These are phyloP conservation scores for Amphipoea lucens DNA, from an alignment of 2,888 invertebrate genomes.

Conservation along the genomic window DNA sequence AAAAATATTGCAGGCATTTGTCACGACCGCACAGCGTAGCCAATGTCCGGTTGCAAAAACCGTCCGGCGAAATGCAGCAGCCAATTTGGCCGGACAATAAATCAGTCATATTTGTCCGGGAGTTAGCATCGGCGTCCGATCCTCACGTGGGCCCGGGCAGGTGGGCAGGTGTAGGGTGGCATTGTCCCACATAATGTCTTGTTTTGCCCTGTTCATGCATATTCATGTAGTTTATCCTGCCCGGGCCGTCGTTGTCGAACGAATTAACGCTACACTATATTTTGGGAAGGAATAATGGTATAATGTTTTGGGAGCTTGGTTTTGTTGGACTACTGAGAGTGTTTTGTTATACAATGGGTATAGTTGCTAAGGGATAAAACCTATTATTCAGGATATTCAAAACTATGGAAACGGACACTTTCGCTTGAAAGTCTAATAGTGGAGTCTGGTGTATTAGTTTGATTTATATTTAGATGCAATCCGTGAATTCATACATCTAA, in stretches of 20 bases:
- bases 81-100: conserved; percentile 60
- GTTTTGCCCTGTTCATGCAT: conserved; percentile 75
- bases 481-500: neutral
- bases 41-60: conserved; percentile 47
- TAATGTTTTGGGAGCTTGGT: conserved; percentile 42
- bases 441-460: neutral
- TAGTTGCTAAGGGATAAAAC: conserved; percentile 5
- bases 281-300: conserved; percentile 52
- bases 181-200: conserved; percentile 70
- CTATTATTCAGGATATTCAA: conserved; percentile 4
- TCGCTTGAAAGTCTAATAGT: neutral
- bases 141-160: conserved; percentile 34
- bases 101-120: conserved; percentile 64
- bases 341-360: conserved; percentile 11
- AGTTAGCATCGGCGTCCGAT: conserved; percentile 47
- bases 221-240: conserved; percentile 70
- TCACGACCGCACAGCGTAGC: conserved; percentile 12
- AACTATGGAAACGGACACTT: conserved; percentile 12
- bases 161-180: conserved; percentile 50
- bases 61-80: conserved; percentile 47
- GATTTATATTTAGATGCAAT: neutral
- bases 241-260: conserved; percentile 56
- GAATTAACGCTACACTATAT: conserved; percentile 65
- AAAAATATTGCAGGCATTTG: conserved; percentile 45
- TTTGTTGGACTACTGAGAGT: conserved; percentile 34